Evolutionary conservation across 1,140 invertebrate genomes (phyloP).

Genomic region (Periplaneta americana): DNA sequence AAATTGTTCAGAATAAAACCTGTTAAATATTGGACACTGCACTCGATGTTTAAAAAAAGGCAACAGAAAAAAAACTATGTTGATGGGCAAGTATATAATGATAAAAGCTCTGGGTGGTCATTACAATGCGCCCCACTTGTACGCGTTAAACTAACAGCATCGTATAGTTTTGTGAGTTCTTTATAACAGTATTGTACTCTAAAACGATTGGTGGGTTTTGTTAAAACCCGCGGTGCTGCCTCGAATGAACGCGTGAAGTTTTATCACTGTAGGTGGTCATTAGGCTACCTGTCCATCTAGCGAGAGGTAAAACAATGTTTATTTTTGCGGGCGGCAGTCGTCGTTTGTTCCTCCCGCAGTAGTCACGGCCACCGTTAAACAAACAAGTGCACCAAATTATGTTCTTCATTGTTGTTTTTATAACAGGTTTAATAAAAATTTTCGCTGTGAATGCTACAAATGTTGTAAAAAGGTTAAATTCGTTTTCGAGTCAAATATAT

Average conservation of each 20-base stretch:
- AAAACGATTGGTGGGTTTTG: background rate
- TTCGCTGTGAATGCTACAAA: background rate
- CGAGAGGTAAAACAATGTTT: background rate
- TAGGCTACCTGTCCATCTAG: background rate
- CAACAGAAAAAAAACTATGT: background rate
- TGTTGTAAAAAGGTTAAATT: too few relatives aligned
- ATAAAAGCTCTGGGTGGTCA: background rate
- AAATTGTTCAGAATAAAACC: background rate
- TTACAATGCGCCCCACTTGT: background rate
- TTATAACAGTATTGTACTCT: background rate
- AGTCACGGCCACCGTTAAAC: too few relatives aligned
- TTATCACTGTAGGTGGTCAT: background rate
- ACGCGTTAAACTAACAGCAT: background rate
- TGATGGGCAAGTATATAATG: background rate
- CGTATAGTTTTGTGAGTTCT: background rate
- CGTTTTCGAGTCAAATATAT: background rate
- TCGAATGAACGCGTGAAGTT: background rate
- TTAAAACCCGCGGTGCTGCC: background rate
- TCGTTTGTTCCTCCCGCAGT: background rate
- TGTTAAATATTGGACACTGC: background rate
- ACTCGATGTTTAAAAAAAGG: background rate
- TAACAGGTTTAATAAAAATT: background rate
- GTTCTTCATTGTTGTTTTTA: background rate
- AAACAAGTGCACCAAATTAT: background rate
- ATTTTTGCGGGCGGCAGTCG: background rate